A percentile compares a stretch with the other conserved stretches of the same genome.
Conservation (phyloP, 2,113 vertebrate species). For the Callopanchax toddi region DNA sequence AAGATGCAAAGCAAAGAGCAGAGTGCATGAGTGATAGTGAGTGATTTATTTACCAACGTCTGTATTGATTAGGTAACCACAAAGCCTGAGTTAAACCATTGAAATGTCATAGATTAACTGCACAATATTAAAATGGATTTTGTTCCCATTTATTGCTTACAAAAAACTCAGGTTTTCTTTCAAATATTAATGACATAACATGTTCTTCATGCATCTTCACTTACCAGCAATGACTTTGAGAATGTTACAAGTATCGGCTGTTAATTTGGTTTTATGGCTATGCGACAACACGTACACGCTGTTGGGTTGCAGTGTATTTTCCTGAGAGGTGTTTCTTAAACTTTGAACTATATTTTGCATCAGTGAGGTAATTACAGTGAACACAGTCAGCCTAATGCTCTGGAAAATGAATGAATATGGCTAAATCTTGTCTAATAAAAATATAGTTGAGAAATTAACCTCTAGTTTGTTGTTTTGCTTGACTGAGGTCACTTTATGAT, state of each 20-base stretch:
- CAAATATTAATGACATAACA: not conserved
- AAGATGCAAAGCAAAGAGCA: slow-evolving; percentile 7
- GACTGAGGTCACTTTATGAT: not conserved
- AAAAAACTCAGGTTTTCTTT: not conserved
- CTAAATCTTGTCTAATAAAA: not conserved
- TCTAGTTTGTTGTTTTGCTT: not conserved
- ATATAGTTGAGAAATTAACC: too few species aligned
- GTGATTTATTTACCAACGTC: slow-evolving; percentile 27
- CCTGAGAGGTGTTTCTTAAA: not conserved
- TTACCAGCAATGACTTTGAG: too few species aligned
- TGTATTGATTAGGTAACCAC: slow-evolving; percentile 1
- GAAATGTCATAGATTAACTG: not conserved
- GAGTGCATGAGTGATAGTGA: slow-evolving; percentile 1
- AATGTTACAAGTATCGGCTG: not conserved
- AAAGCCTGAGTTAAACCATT: not conserved
- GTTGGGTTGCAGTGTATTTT: not conserved
- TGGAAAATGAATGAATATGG: not conserved
- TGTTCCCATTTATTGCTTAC: slow-evolving; percentile 1
- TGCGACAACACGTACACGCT: not conserved
- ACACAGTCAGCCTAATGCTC: not conserved
- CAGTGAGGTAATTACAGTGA: not conserved
- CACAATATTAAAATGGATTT: not conserved
- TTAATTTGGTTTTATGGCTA: not conserved
- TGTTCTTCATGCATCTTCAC: not conserved
- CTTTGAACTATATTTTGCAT: not conserved